Evolutionary conservation across 1,140 invertebrate genomes (phyloP).

Genomic region (Dendrolimus kikuchii): DNA sequence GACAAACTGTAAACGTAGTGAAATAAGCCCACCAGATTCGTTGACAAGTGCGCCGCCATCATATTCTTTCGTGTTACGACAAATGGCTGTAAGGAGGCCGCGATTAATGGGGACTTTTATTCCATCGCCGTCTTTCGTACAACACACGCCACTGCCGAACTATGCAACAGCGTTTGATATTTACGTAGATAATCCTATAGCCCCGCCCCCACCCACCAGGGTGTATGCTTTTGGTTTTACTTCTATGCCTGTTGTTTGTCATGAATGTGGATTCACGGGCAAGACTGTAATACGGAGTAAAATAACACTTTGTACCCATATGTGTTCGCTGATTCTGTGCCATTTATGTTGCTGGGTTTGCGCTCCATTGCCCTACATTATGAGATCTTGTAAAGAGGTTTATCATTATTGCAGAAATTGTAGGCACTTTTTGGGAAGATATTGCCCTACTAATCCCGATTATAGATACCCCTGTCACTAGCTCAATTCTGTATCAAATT

Average conservation of each 20-base stretch:
- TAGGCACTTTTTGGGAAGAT: slow-evolving; percentile 50
- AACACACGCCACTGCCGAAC: slow-evolving; percentile 53
- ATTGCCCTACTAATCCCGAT: slow-evolving; percentile 53
- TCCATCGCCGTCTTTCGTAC: slow-evolving; percentile 55
- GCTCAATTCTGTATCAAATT: too few relatives aligned
- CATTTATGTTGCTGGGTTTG: slow-evolving; percentile 60
- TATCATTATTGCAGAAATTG: slow-evolving; percentile 63
- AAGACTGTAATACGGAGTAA: slow-evolving; percentile 40
- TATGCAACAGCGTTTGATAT: slow-evolving; percentile 60
- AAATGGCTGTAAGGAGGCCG: slow-evolving; percentile 47
- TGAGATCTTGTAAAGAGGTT: slow-evolving; percentile 60
- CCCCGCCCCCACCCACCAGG: slow-evolving; percentile 27
- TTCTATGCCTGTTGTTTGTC: slow-evolving; percentile 45
- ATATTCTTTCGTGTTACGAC: slow-evolving; percentile 58
- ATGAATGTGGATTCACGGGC: slow-evolving; percentile 53
- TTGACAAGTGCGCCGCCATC: slow-evolving; percentile 58
- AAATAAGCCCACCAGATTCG: slow-evolving; percentile 49
- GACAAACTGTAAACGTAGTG: slow-evolving; percentile 25
- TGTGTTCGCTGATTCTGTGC: slow-evolving; percentile 50
- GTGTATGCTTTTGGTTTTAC: slow-evolving; percentile 47
- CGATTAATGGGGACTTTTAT: slow-evolving; percentile 59
- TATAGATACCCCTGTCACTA: too few relatives aligned
- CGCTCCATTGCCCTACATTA: slow-evolving; percentile 51
- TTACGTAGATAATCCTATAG: slow-evolving; percentile 45
- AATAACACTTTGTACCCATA: slow-evolving; percentile 56